Evolutionary conservation across 2,888 invertebrate genomes (phyloP), one percentile per base, ranked within the genome.

Genomic region (Caradrina clavipalpis): DNA sequence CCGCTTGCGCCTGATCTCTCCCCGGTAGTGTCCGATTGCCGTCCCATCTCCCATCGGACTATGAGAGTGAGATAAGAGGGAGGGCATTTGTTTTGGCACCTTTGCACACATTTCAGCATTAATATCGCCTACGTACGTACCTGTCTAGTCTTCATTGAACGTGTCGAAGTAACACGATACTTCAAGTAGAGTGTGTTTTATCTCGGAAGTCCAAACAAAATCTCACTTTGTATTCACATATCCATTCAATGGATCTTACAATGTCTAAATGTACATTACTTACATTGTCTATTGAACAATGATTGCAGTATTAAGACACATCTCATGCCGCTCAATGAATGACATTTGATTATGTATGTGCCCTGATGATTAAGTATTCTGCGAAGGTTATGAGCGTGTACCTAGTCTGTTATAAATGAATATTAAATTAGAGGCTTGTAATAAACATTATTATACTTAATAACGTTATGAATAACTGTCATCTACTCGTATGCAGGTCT

Each of bases 361-460:
- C 19, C n/a, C 19, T 70, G 42, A 69, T 75, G 45, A 75, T 56
- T 60, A 69, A 61, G 59, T 53, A 71, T 66, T 76, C 58, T 1
- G 21, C 39, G 51, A 62, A 76, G 62, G 54, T 55, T 62, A 50
- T 58, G 26, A 22, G n/a, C 49, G 15, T 67, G n/a, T 21, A 67
- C 26, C 45, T 45, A 45, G 45, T 45, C 35, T 31, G n/a, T 21
- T 45, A 19, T 58, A 22, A 54, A 54, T 42, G 26, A n/a, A 51
- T 65, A 56, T 53, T 58, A 39, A n/a, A 65, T 54, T 17, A 47
- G 22, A 22, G n/a, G 10, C 21, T n/a, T 64, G 22, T 35, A 11
- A 22, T 21, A 47, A 58, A 17, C 45, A 17, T 45, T 17, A 55
- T 17, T 47, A n/a, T n/a, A n/a, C n/a, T 39, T 50, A 47, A 15